A percentile compares a stretch with the other conserved stretches of the same genome.
phyloP scores from a whole-genome alignment of 2,113 vertebrate species.

The human region DNA sequence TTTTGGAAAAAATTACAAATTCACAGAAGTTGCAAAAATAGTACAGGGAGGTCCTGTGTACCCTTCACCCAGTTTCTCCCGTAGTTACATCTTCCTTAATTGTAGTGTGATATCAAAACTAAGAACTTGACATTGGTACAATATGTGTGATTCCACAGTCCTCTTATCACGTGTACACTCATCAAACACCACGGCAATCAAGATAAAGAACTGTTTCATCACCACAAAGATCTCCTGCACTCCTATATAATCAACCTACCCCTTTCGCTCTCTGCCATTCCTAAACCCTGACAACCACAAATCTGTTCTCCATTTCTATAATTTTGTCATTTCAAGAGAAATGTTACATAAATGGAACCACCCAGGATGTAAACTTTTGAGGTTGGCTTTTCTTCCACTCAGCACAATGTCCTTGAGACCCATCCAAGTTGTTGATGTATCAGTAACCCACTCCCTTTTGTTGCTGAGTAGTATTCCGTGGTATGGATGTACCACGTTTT shows the following conservation, averaged over 20 bases:
- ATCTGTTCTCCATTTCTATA: neutral
- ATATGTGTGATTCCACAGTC: neutral
- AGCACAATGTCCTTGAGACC: neutral
- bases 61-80: neutral
- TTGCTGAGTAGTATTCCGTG: neutral
- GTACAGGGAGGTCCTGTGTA: neutral
- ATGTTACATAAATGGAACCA: neutral
- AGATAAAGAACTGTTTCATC: neutral
- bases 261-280: neutral
- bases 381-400: neutral
- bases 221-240: neutral
- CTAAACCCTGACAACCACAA: neutral
- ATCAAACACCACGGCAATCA: neutral
- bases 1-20: neutral
- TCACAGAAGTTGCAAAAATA: neutral
- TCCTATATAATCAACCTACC: neutral
- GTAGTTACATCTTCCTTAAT: neutral
- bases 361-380: neutral
- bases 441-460: neutral
- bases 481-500: neutral
- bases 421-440: neutral
- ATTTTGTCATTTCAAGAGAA: neutral
- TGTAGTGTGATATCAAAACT: neutral
- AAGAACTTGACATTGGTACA: neutral
- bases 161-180: neutral